Evolutionary conservation across 1,140 invertebrate genomes (phyloP).

Genomic region (Lamellibrachia luymesi): DNA sequence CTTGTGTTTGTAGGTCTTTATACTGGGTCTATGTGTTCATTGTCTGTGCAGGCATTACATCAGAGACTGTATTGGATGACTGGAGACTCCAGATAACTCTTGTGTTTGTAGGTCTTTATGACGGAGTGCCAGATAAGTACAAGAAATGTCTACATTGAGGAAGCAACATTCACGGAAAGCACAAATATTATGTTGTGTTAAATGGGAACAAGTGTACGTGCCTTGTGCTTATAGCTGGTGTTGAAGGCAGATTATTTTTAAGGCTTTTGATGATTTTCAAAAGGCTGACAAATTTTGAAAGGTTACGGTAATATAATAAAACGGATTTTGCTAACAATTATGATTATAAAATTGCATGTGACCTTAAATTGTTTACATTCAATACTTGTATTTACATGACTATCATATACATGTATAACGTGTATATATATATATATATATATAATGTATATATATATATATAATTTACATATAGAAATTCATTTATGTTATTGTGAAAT

Average conservation of each 20-base stretch:
- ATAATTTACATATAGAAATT: too few relatives aligned
- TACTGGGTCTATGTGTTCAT: too few relatives aligned
- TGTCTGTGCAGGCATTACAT: too few relatives aligned
- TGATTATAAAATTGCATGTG: not conserved
- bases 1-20: constrained; percentile 36
- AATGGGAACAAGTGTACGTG: not conserved
- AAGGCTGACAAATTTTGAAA: not conserved
- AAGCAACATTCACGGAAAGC: not conserved
- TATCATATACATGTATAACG: not conserved
- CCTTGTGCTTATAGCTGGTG: not conserved
- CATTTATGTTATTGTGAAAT: too few relatives aligned
- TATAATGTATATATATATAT: too few relatives aligned
- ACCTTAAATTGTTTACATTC: not conserved
- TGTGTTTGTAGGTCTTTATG: constrained; percentile 38
- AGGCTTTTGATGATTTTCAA: not conserved
- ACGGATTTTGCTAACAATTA: not conserved
- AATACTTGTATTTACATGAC: not conserved
- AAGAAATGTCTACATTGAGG: constrained; percentile 41
- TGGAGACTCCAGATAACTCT: not conserved
- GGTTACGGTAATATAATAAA: not conserved
- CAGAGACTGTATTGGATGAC: too few relatives aligned
- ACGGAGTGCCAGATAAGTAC: constrained; percentile 42
- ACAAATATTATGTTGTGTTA: not conserved
- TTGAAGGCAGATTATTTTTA: not conserved
- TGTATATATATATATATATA: too few relatives aligned